Base-by-base conservation (phyloP, 2,888 invertebrate species). In the Exephanes ischioxanthus region DNA sequence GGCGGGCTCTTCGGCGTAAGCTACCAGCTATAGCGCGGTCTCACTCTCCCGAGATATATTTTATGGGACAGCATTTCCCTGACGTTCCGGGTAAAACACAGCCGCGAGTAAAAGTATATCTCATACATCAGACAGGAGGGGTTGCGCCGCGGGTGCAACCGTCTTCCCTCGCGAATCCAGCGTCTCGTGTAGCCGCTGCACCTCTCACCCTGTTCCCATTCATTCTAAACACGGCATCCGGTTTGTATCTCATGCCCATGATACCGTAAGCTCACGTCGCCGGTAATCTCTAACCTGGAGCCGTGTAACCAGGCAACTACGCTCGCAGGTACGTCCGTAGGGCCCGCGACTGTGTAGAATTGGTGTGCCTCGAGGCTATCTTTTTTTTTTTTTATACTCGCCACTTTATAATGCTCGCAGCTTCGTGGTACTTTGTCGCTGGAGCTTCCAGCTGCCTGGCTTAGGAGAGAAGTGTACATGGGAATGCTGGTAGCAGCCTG, bases 51-150 rank as follows among this genome's bases (percentile, higher is more conserved):
- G 85, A 89, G 92, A 91, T 90, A 91, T 91, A 91, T 90, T 91
- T 92, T 91, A 92, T 89, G 89, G 86, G 87, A 87, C 84, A 89
- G 89, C 91, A 90, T 92, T 91, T 92, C 87, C 90, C 87, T 87
- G 90, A 90, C 91, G 87, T 82, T 87, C 76, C 79, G 80, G 87
- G 61, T 87, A 88, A 87, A 89, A 88, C 89, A 87, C 89, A 88
- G 83, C 88, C 80, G 61, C 48, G 75, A 26, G 80, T 83, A 86
- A 85, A 87, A 90, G 88, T 41, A 41, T 88, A 89, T 89, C 89
- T 88, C 91, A 88, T 90, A 90, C 90, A 90, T 91, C 90, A 90
- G 79, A 68, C 66, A 73, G 77, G 73, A 78, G 86, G 80, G 81
- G 86, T 88, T 85, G 85, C 71, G 70, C 76, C 71, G 78, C 30